Percentiles rank a stretch among this genome's conserved stretches.
Evolutionary conservation across 2,797 vertebrate species (phyloP).

Genomic region (Ceryle rudis): DNA sequence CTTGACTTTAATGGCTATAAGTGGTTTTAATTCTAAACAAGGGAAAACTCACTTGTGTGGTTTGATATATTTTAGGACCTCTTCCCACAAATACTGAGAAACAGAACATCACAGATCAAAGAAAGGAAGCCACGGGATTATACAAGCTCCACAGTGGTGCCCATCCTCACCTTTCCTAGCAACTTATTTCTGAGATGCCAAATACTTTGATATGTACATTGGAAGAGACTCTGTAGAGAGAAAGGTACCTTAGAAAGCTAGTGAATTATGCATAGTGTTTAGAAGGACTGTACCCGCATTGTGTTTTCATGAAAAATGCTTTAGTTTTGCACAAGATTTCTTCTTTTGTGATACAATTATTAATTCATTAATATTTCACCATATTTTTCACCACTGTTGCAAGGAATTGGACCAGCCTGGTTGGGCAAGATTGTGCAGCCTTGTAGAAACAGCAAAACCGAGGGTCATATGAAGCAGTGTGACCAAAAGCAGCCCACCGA

Average conservation of each 20-base stretch:
- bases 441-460: neutral
- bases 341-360: neutral
- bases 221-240: neutral
- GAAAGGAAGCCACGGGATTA: neutral
- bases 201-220: neutral
- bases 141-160: neutral
- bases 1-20: neutral
- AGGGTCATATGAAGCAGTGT: neutral
- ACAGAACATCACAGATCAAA: neutral
- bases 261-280: neutral
- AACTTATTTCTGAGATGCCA: neutral
- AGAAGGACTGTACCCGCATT: neutral
- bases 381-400: neutral
- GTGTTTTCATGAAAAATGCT: neutral
- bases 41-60: neutral
- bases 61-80: neutral
- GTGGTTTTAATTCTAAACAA: neutral
- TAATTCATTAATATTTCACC: neutral
- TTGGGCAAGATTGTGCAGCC: neutral
- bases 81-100: neutral
- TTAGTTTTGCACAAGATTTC: neutral
- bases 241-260: neutral
- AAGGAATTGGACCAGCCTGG: neutral
- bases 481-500: constrained; percentile 28
- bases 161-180: neutral